phyloP scores from a whole-genome alignment of 2,113 vertebrate genomes.

The Pterocles burchelli region DNA sequence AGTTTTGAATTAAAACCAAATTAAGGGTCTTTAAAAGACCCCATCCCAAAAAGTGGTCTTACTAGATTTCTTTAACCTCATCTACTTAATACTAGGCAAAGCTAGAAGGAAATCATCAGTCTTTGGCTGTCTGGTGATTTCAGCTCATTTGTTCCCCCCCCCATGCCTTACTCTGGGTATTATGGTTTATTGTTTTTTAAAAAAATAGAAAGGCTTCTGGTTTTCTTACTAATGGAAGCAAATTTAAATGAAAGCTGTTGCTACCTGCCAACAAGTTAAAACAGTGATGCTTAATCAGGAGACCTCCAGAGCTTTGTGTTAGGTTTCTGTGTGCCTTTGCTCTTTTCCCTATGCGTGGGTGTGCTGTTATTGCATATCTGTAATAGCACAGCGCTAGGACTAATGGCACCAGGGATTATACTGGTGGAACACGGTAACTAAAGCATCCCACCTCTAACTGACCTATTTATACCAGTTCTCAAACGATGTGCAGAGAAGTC shows the following conservation, averaged over 20 bases:
- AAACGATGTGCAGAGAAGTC: background rate
- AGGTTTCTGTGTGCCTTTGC: background rate
- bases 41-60: background rate
- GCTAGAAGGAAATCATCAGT: background rate
- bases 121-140: background rate
- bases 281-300: background rate
- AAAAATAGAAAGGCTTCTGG: background rate
- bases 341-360: background rate
- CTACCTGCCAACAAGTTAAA: background rate
- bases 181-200: background rate
- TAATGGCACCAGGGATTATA: background rate
- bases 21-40: background rate
- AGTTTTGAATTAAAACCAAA: background rate
- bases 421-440: background rate
- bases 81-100: background rate
- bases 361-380: background rate
- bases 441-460: background rate
- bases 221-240: background rate
- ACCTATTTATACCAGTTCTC: background rate
- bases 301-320: background rate
- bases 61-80: background rate
- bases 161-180: background rate
- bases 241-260: background rate
- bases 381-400: background rate
- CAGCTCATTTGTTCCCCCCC: background rate